Conservation (phyloP, 2,113 vertebrate genomes). For the Elaphurus davidianus region DNA sequence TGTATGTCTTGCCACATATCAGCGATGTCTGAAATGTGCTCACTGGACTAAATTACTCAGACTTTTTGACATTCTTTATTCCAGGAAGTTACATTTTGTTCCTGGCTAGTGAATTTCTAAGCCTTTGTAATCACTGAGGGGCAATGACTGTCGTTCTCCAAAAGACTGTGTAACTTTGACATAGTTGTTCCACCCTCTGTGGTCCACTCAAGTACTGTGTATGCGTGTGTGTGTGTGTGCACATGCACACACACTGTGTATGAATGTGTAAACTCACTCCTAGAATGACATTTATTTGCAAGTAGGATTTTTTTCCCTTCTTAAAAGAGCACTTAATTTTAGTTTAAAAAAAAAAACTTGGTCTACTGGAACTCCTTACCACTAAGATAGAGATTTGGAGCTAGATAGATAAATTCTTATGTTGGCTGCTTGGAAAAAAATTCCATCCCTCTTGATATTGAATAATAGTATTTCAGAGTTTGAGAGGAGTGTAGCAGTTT, state of each 20-base stretch:
- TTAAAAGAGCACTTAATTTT: background rate
- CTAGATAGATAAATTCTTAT: background rate
- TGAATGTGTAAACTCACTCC: background rate
- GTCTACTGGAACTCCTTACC: background rate
- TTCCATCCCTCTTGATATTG: background rate
- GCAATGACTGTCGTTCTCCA: background rate
- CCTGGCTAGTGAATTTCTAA: background rate
- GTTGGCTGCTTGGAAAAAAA: background rate
- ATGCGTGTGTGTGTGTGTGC: background rate
- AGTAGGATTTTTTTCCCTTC: background rate
- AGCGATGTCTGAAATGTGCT: background rate
- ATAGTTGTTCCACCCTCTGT: background rate
- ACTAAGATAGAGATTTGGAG: background rate
- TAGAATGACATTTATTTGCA: background rate
- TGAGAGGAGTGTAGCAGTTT: background rate
- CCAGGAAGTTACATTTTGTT: background rate
- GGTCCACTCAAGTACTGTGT: background rate
- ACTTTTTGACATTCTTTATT: background rate
- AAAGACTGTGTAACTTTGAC: background rate
- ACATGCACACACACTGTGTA: background rate
- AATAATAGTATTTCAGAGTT: background rate
- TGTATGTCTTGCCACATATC: background rate
- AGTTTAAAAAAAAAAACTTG: background rate
- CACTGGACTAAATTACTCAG: background rate
- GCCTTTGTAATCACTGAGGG: background rate